These are phyloP conservation scores for Regulus satrapa DNA, from an alignment of 2,113 vertebrate genomes.

Conservation along the genomic window DNA sequence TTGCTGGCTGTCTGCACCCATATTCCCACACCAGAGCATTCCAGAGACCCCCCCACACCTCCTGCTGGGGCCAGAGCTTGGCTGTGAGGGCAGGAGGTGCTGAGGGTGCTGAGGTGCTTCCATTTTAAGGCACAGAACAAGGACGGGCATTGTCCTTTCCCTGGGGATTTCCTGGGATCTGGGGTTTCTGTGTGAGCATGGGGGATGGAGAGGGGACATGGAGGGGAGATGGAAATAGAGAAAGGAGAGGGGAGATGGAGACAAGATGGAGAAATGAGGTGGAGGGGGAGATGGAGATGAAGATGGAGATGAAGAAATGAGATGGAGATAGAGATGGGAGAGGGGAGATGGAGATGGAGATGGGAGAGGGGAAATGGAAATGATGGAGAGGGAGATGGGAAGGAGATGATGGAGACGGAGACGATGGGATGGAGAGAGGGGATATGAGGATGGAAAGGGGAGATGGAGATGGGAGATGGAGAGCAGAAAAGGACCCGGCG, in stretches of 20 bases:
- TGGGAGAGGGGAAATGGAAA: not conserved
- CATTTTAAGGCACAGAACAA: fast-evolving
- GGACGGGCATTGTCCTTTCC: too few relatives aligned
- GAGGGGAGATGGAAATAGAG: not conserved
- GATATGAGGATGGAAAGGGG: not conserved
- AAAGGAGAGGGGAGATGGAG: too few relatives aligned
- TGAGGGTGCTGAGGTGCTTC: not conserved
- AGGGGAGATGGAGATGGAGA: not conserved
- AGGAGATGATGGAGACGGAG: not conserved
- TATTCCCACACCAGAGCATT: fast-evolving
- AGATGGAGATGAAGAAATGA: not conserved
- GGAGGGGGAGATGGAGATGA: not conserved
- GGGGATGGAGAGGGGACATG: not conserved
- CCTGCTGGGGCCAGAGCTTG: not conserved
- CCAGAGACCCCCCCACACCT: not conserved
- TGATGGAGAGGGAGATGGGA: not conserved
- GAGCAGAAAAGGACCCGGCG: not conserved
- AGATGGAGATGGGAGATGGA: not conserved
- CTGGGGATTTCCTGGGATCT: fast-evolving
- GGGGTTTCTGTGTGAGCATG: not conserved
- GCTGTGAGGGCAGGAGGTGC: not conserved
- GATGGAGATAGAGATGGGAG: not conserved
- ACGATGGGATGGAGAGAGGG: too few relatives aligned
- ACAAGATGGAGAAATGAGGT: not conserved
- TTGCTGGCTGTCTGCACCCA: fast-evolving